phyloP scores from a whole-genome alignment of 2,797 vertebrate genomes.

The Loris lydekkerianus region DNA sequence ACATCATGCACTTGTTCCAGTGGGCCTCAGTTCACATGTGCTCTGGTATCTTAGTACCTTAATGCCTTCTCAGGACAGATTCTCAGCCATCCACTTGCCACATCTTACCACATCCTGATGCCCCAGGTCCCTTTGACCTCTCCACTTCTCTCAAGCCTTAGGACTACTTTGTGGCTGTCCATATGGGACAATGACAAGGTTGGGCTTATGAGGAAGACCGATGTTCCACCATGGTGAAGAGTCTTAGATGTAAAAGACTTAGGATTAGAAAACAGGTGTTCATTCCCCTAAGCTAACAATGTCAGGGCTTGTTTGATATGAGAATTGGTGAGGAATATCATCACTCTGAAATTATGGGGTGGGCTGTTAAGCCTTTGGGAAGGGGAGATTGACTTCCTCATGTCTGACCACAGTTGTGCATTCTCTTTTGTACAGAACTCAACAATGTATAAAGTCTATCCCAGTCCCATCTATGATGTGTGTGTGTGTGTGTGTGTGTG shows the following conservation, averaged over 20 bases:
- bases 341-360: not conserved
- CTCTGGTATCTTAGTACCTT: not conserved
- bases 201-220: not conserved
- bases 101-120: not conserved
- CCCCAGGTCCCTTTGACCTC: not conserved
- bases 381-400: not conserved
- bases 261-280: too few species aligned
- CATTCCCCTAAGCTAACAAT: not conserved
- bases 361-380: not conserved
- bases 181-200: not conserved
- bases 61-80: not conserved
- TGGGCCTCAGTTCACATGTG: not conserved
- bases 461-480: not conserved
- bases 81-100: not conserved
- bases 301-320: not conserved
- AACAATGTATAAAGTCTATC: not conserved
- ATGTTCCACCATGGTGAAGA: not conserved
- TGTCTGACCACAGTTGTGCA: accelerated
- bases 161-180: not conserved
- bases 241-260: not conserved
- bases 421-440: not conserved
- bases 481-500: too few species aligned
- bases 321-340: not conserved
- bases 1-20: not conserved
- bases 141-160: too few species aligned